Evolutionary conservation across 1,140 invertebrate genomes (phyloP), one percentile per base, ranked within the genome.

Genomic region (Batillaria attramentaria): DNA sequence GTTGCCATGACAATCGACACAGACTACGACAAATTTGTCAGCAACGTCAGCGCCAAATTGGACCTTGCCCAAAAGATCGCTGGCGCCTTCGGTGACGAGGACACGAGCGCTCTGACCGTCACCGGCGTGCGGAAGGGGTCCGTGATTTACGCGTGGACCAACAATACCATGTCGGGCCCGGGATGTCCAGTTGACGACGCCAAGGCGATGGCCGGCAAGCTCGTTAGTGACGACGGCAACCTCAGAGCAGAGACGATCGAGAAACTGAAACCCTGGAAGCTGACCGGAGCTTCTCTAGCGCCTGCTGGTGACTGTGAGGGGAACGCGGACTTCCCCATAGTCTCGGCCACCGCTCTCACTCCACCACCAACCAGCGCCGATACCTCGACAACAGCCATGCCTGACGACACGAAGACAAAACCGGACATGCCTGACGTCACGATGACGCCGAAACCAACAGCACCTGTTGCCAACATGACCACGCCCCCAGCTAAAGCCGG

Each of bases 141-240:
- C 10, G 92, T 93, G 3, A 80, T 91, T 1, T 91, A 96, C n/a
- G 93, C 94, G 4, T 97, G 96, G 96, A 94, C 94, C 83, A 97
- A 97, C 87, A 93, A 93, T 31, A 94, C 94, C 62, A 87, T 98
- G 79, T 94, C 95, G 0, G 94, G 94, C 66, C 62, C 60, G 3
- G 92, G 93, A 57, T 98, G 97, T 90, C 95, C 96, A 0, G 92
- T 95, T 72, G 92, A 94, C 6, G 94, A 95, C 81, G 95, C 98
- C 39, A 93, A 93, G 13, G 92, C 92, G 72, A 88, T 97, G 1
- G 93, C 95, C 78, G 92, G 93, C 66, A 93, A 95, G 78, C 84
- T 93, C 76, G 82, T 93, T 6, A 89, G 90, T 65, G 87, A 91
- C 39, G 90, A 92, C 83, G 93, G 93, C 0, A 84, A 88, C 35